These are phyloP conservation scores for Drosophila sp. DNA, from an alignment of 1,140 invertebrate species.

Conservation along the genomic window DNA sequence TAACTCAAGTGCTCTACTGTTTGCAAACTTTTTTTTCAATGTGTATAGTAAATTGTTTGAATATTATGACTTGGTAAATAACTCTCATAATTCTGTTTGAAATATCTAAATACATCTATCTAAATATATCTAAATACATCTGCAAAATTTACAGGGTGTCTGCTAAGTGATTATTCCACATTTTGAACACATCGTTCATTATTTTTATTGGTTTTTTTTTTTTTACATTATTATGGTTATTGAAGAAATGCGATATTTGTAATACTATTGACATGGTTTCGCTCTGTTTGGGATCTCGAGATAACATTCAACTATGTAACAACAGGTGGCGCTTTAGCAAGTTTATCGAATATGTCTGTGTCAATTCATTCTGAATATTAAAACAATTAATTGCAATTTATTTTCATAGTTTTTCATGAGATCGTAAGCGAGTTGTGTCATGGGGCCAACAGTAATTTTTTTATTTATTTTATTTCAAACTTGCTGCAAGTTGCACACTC, in stretches of 20 bases:
- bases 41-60: not conserved
- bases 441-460: not conserved
- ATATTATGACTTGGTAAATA: no score
- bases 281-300: not conserved
- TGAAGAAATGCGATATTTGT: constrained; percentile 12
- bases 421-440: constrained; percentile 8
- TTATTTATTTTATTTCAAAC: not conserved
- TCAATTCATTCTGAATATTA: not conserved
- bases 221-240: no score
- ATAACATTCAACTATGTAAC: not conserved
- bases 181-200: not conserved
- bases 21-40: not conserved
- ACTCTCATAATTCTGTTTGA: no score
- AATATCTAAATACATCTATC: no score
- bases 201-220: not conserved
- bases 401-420: constrained; percentile 2
- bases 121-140: no score
- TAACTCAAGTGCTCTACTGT: not conserved
- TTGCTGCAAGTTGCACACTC: constrained; percentile 6
- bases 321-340: constrained; percentile 9
- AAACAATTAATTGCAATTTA: constrained; percentile 29
- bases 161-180: not conserved
- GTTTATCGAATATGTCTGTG: not conserved
- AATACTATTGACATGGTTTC: not conserved
- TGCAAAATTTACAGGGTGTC: not conserved